Conservation (phyloP, 2,797 vertebrate genomes). For the Silurus lanzhouensis region DNA sequence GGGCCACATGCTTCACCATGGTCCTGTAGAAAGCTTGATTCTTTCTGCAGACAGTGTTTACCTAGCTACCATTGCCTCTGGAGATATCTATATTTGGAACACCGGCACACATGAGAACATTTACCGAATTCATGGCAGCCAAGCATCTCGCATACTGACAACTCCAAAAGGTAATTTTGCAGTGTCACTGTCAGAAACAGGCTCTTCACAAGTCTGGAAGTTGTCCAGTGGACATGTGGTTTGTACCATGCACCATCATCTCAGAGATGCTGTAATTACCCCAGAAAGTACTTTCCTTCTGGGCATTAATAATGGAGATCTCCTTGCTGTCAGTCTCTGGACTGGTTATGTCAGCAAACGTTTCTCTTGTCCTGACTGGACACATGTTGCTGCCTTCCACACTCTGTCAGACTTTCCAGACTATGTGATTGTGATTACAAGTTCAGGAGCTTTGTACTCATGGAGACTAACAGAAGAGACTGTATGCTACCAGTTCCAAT, state of each 20-base stretch:
- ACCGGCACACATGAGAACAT: conserved; percentile 69
- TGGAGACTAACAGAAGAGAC: conserved; percentile 80
- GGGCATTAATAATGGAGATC: conserved; percentile 65
- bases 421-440: conserved; percentile 71
- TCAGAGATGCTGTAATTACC: conserved; percentile 71
- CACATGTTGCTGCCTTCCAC: conserved; percentile 73
- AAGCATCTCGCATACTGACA: conserved; percentile 71
- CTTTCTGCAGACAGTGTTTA: conserved; percentile 66
- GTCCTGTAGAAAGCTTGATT: conserved; percentile 66
- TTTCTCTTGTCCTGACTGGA: conserved; percentile 65
- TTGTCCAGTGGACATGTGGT: conserved; percentile 67
- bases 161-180: conserved; percentile 73
- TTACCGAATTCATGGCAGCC: conserved; percentile 65
- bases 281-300: conserved; percentile 79
- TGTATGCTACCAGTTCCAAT: conserved; percentile 70
- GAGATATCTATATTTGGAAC: conserved; percentile 78
- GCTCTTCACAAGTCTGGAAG: conserved; percentile 76
- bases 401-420: conserved; percentile 70
- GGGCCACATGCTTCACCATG: conserved; percentile 67
- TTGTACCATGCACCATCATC: conserved; percentile 69
- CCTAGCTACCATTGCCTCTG: conserved; percentile 69
- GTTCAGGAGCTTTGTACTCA: conserved; percentile 72
- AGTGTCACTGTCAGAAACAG: conserved; percentile 71
- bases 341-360: conserved; percentile 74
- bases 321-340: conserved; percentile 80